Evolutionary conservation across 2,888 invertebrate genomes (phyloP).

Genomic region (Serripes groenlandicus): DNA sequence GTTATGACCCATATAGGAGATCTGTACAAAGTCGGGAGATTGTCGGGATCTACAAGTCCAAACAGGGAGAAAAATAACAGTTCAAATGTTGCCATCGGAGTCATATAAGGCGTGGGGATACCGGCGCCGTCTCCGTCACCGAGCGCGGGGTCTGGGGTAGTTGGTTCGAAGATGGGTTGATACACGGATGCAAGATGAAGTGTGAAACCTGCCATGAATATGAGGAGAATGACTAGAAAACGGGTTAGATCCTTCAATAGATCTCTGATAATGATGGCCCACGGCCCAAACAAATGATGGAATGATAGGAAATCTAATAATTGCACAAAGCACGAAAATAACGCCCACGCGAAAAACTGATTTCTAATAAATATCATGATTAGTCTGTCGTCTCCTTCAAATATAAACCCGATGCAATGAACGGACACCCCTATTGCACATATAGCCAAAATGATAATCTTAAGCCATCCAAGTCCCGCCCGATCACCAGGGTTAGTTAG

Average conservation of each 20-base stretch:
- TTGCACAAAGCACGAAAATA: slow-evolving; percentile 98
- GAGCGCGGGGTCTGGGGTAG: slow-evolving; percentile 60
- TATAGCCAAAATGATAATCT: slow-evolving; percentile 92
- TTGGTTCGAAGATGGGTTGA: slow-evolving; percentile 90
- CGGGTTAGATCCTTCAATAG: slow-evolving; percentile 93
- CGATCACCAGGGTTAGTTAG: slow-evolving; percentile 99
- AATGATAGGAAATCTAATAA: slow-evolving; percentile 98
- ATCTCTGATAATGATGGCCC: slow-evolving; percentile 99
- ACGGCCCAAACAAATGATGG: slow-evolving; percentile 99
- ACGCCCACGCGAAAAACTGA: slow-evolving; percentile 97
- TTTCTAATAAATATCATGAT: slow-evolving; percentile 94
- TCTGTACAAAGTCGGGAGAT: slow-evolving; percentile 88
- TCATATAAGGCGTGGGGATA: slow-evolving; percentile 70
- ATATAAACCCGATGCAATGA: slow-evolving; percentile 91
- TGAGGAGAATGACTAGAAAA: slow-evolving; percentile 98
- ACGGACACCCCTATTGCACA: slow-evolving; percentile 88
- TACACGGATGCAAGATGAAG: slow-evolving; percentile 95
- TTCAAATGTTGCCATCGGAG: slow-evolving; percentile 93
- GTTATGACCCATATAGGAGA: slow-evolving; percentile 86
- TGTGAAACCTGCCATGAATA: slow-evolving; percentile 99
- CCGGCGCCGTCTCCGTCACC: slow-evolving; percentile 78
- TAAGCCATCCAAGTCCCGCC: slow-evolving; percentile 95
- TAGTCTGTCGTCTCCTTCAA: slow-evolving; percentile 88
- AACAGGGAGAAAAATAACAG: slow-evolving; percentile 99
- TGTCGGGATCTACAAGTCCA: slow-evolving; percentile 92